Percentiles rank a stretch among this genome's conserved stretches.
Evolutionary conservation across 2,797 vertebrate species (phyloP).

Genomic region (Eidolon dupreanum): DNA sequence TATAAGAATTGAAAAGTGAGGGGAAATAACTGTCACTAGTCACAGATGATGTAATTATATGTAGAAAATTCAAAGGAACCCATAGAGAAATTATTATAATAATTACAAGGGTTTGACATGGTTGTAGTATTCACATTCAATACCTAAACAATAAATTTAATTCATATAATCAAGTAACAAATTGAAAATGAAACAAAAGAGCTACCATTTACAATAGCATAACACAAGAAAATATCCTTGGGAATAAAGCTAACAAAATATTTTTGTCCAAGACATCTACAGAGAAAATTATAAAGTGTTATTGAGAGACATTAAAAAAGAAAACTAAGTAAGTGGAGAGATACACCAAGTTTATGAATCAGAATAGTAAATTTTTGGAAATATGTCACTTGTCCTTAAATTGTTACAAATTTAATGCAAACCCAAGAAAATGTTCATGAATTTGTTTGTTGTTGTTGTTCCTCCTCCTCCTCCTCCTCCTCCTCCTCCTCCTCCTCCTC

Average conservation of each 20-base stretch:
- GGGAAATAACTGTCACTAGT: neutral
- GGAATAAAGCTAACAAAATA: conserved; percentile 21
- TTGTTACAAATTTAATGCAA: neutral
- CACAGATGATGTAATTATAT: conserved; percentile 34
- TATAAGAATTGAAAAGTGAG: conserved; percentile 26
- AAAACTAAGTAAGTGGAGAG: neutral
- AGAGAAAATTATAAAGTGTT: conserved; percentile 23
- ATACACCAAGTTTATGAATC: neutral
- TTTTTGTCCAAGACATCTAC: neutral
- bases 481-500: rapidly evolving
- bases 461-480: too few species aligned
- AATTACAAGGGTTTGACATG: conserved; percentile 24
- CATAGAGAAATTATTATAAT: conserved; percentile 55
- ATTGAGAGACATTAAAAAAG: conserved; percentile 7
- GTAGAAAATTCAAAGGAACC: conserved; percentile 44
- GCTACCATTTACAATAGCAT: neutral
- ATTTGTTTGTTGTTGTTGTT: neutral
- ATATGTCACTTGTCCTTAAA: neutral
- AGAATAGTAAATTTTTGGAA: conserved; percentile 15
- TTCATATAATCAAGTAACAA: conserved; percentile 46
- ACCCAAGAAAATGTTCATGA: neutral
- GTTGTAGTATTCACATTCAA: conserved; percentile 35
- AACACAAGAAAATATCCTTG: conserved; percentile 30
- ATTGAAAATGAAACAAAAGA: conserved; percentile 58
- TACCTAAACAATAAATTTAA: conserved; percentile 50